Conservation (phyloP, 2,113 vertebrate species). For the Leptobrachium leishanense region DNA sequence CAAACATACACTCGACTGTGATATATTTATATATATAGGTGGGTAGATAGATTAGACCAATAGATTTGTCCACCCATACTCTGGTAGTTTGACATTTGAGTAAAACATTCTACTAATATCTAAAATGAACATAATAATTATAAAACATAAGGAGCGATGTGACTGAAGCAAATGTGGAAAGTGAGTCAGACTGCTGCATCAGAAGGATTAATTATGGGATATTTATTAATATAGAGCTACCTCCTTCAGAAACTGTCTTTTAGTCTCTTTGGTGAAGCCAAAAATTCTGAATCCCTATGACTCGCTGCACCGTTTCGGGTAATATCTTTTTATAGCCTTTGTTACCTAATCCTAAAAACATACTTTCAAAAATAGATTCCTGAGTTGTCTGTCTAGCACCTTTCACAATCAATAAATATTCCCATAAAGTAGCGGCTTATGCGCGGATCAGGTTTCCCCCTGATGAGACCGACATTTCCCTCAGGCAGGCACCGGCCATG, state of each 20-base stretch:
- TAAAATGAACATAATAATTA: too few relatives aligned
- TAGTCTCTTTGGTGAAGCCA: not conserved
- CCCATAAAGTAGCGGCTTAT: slow-evolving; percentile 29
- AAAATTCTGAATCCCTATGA: slow-evolving; percentile 13
- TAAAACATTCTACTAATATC: too few relatives aligned
- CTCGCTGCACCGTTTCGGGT: not conserved
- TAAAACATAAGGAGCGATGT: too few relatives aligned
- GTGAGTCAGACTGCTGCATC: too few relatives aligned
- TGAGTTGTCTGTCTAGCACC: slow-evolving; percentile 34
- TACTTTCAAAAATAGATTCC: slow-evolving; percentile 6
- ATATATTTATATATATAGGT: too few relatives aligned
- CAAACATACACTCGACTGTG: too few relatives aligned
- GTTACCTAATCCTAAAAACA: slow-evolving; percentile 31
- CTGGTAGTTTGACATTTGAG: too few relatives aligned
- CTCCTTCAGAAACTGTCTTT: not conserved
- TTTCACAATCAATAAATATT: slow-evolving; percentile 35
- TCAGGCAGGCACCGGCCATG: slow-evolving; percentile 22
- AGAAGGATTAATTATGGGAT: not conserved
- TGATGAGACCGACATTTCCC: not conserved
- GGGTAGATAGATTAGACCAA: too few relatives aligned
- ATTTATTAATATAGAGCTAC: not conserved
- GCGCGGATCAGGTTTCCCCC: slow-evolving; percentile 12
- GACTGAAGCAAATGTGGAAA: too few relatives aligned
- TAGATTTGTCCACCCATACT: too few relatives aligned
- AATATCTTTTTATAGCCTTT: slow-evolving; percentile 25